Conservation (phyloP, 2,888 invertebrate genomes). For the Loripinus fragilis region DNA sequence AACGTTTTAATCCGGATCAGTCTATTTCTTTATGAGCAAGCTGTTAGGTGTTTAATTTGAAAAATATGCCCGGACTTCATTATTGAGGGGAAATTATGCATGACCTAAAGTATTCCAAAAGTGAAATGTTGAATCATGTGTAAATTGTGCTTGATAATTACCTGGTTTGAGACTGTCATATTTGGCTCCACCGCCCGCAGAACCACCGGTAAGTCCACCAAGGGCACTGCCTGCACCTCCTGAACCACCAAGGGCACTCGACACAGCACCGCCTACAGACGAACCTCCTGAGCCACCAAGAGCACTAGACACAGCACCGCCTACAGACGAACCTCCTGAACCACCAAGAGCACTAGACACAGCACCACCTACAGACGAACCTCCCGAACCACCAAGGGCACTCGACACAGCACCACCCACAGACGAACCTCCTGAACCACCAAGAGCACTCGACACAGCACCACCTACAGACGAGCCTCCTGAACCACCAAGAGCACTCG, state of each 20-base stretch:
- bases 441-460: slow-evolving; percentile 7
- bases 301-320: slow-evolving; percentile 1
- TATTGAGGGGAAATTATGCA: too few species aligned
- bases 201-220: slow-evolving; percentile 20
- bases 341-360: slow-evolving; percentile 19
- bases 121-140: too few species aligned
- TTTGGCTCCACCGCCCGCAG: not conserved
- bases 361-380: not conserved
- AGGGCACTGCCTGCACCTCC: slow-evolving; percentile 8
- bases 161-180: slow-evolving; percentile 10
- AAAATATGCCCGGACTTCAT: too few species aligned
- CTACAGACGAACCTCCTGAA: not conserved
- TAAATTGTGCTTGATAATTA: too few species aligned
- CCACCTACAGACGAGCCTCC: slow-evolving; percentile 16
- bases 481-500: slow-evolving; percentile 20
- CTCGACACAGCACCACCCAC: slow-evolving; percentile 8
- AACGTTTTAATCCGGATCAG: too few species aligned
- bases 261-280: not conserved
- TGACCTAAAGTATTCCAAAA: too few species aligned
- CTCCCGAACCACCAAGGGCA: slow-evolving; percentile 3
- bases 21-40: too few species aligned
- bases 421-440: not conserved
- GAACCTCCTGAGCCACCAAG: slow-evolving; percentile 20
- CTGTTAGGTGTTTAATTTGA: too few species aligned
- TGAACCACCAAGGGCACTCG: slow-evolving; percentile 17